phyloP scores from a whole-genome alignment of 2,888 invertebrate species.

The Limnephilus marmoratus region DNA sequence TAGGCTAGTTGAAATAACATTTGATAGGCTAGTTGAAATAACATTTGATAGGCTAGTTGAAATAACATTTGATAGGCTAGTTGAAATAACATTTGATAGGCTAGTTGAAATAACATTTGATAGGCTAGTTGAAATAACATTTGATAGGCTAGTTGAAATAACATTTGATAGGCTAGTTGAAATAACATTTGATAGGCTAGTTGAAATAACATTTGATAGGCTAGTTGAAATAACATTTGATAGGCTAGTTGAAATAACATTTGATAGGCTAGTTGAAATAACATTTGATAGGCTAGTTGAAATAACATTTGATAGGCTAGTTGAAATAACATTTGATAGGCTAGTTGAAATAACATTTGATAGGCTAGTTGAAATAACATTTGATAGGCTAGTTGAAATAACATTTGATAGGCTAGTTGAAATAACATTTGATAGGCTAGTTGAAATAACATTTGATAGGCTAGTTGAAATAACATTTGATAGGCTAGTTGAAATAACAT shows the following conservation, averaged over 20 bases:
- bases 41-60: neutral
- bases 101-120: neutral
- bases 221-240: neutral
- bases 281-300: neutral
- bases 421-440: neutral
- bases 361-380: neutral
- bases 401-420: neutral
- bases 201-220: neutral
- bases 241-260: neutral
- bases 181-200: neutral
- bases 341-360: neutral
- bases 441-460: neutral
- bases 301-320: neutral
- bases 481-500: neutral
- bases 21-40: neutral
- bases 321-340: neutral
- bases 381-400: neutral
- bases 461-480: neutral
- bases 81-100: neutral
- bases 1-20: neutral
- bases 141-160: neutral
- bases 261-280: neutral
- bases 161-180: neutral
- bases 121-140: neutral
- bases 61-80: neutral